phyloP scores from a whole-genome alignment of 2,888 invertebrate species.

The Acleris laterana region DNA sequence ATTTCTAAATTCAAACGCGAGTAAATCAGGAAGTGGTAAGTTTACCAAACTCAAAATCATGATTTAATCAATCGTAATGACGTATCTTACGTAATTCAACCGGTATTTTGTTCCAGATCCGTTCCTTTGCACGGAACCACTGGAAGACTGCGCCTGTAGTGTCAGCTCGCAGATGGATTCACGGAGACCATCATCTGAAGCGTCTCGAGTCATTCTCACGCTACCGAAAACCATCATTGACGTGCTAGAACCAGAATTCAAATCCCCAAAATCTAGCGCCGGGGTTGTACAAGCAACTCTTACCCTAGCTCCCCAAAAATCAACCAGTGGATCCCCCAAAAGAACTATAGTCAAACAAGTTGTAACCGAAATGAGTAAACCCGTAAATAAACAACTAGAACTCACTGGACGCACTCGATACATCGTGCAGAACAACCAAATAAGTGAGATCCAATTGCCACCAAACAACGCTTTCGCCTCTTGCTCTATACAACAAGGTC shows the following conservation, averaged over 20 bases:
- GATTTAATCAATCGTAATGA: too few relatives aligned
- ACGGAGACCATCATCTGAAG: slow-evolving; percentile 83
- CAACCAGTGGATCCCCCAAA: slow-evolving; percentile 76
- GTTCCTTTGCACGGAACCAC: slow-evolving; percentile 79
- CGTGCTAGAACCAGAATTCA: slow-evolving; percentile 84
- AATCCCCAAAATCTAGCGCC: slow-evolving; percentile 73
- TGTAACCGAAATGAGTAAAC: slow-evolving; percentile 68
- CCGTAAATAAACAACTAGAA: slow-evolving; percentile 76
- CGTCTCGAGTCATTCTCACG: slow-evolving; percentile 82
- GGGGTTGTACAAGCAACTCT: slow-evolving; percentile 87
- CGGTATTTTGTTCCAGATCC: slow-evolving; percentile 73
- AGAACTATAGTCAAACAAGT: slow-evolving; percentile 77
- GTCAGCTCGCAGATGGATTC: slow-evolving; percentile 87
- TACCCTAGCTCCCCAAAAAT: slow-evolving; percentile 85
- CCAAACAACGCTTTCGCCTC: slow-evolving; percentile 73
- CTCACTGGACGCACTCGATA: slow-evolving; percentile 79
- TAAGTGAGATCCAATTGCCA: slow-evolving; percentile 79
- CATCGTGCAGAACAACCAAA: slow-evolving; percentile 82
- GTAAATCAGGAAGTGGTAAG: slow-evolving; percentile 87
- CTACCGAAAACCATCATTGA: slow-evolving; percentile 80
- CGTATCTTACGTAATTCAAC: too few relatives aligned
- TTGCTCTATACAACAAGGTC: slow-evolving; percentile 75
- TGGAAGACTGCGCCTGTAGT: slow-evolving; percentile 88
- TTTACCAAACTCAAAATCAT: slow-evolving; percentile 24
- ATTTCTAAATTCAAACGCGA: slow-evolving; percentile 76